phyloP scores from a whole-genome alignment of 2,113 vertebrate genomes.

The Gallinago media region DNA sequence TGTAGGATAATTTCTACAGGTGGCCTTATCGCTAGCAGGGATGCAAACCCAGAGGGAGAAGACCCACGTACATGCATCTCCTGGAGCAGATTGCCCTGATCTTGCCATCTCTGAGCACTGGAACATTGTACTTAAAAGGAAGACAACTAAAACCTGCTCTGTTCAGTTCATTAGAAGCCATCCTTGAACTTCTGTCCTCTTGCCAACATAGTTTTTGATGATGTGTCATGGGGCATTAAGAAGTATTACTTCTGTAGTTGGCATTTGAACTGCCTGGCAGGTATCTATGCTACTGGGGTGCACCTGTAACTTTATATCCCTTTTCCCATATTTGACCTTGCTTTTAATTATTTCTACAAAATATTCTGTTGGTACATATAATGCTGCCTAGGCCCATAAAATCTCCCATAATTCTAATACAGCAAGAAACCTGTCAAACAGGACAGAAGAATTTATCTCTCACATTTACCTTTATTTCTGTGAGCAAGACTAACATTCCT shows the following conservation, averaged over 20 bases:
- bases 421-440: not conserved
- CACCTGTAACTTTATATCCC: not conserved
- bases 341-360: not conserved
- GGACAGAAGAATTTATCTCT: not conserved
- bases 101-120: not conserved
- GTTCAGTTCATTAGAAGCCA: not conserved
- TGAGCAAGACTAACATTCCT: not conserved
- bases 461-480: not conserved
- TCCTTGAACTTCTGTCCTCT: not conserved
- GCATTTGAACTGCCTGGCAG: not conserved
- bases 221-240: not conserved
- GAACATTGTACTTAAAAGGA: not conserved
- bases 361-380: not conserved
- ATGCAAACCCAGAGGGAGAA: accelerated
- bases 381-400: not conserved
- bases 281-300: not conserved
- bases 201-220: not conserved
- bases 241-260: not conserved
- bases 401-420: not conserved
- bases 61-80: accelerated
- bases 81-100: not conserved
- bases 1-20: not conserved
- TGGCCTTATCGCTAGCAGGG: not conserved
- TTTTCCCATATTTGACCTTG: not conserved
- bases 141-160: not conserved